These are phyloP conservation scores for Iphiclides podalirius DNA, from an alignment of 2,888 invertebrate species.

Conservation along the genomic window DNA sequence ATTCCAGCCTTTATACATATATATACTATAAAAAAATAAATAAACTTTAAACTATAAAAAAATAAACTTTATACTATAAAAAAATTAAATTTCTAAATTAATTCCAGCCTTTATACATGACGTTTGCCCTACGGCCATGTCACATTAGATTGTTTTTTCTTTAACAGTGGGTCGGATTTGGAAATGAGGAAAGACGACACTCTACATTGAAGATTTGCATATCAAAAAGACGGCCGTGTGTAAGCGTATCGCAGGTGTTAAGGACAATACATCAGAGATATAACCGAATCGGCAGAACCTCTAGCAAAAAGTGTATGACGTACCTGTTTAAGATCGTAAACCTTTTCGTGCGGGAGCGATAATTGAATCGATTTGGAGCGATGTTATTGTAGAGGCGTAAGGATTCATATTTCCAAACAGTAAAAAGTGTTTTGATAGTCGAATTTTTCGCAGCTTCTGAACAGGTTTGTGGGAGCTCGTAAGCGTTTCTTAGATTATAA, in stretches of 20 bases:
- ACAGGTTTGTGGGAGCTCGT: constrained; percentile 33
- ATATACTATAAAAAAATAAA: no score
- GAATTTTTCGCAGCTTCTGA: constrained; percentile 57
- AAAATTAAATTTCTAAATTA: no score
- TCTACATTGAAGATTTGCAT: constrained; percentile 42
- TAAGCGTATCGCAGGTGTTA: constrained; percentile 42
- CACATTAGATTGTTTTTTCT: no score
- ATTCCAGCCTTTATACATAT: no score
- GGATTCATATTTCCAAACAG: constrained; percentile 70
- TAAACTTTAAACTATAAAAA: no score
- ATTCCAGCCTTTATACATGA: no score
- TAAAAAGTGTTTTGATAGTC: constrained; percentile 62
- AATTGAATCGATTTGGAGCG: constrained; percentile 50
- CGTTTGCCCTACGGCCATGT: no score
- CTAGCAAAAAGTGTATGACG: constrained; percentile 35
- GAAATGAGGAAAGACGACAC: constrained; percentile 30
- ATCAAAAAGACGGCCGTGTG: constrained; percentile 34
- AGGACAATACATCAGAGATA: constrained; percentile 26
- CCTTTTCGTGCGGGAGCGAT: constrained; percentile 32
- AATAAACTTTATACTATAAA: no score
- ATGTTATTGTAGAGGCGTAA: constrained; percentile 38
- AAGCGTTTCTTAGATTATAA: no score
- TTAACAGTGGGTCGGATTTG: no score
- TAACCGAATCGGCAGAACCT: neutral
- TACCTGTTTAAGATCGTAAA: constrained; percentile 48